phyloP scores from a whole-genome alignment of 1,140 invertebrate genomes.

The Phymastichus coffea region DNA sequence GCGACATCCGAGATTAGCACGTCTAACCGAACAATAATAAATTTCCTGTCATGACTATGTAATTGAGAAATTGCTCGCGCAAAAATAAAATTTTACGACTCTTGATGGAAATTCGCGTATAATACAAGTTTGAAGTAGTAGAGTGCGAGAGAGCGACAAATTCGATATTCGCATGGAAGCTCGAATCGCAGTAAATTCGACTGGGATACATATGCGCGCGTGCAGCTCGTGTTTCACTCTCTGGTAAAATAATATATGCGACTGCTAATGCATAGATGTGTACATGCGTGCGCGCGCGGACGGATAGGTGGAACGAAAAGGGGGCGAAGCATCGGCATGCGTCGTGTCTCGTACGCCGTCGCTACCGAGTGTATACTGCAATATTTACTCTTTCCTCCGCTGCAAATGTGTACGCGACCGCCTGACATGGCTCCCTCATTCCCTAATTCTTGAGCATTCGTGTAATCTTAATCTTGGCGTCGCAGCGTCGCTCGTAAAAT shows the following conservation, averaged over 20 bases:
- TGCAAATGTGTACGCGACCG: too few species aligned
- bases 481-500: too few species aligned
- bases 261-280: slow-evolving; percentile 50
- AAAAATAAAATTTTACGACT: too few species aligned
- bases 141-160: background rate
- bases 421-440: too few species aligned
- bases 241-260: slow-evolving; percentile 51
- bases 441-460: too few species aligned
- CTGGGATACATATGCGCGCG: background rate
- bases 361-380: slow-evolving; percentile 52
- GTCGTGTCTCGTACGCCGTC: slow-evolving; percentile 39
- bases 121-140: too few species aligned
- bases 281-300: slow-evolving; percentile 29
- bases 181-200: slow-evolving; percentile 15
- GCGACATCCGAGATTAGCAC: too few species aligned
- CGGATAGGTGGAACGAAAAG: slow-evolving; percentile 31
- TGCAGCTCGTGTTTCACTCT: slow-evolving; percentile 35
- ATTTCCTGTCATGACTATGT: too few species aligned
- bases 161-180: slow-evolving; percentile 10
- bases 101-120: too few species aligned
- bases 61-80: too few species aligned
- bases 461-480: too few species aligned
- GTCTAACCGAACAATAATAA: too few species aligned
- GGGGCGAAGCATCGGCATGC: slow-evolving; percentile 36
- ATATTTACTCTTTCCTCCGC: slow-evolving; percentile 44